Evolutionary conservation across 1,140 invertebrate species (phyloP).

Genomic region (Acromyrmex echinatior): DNA sequence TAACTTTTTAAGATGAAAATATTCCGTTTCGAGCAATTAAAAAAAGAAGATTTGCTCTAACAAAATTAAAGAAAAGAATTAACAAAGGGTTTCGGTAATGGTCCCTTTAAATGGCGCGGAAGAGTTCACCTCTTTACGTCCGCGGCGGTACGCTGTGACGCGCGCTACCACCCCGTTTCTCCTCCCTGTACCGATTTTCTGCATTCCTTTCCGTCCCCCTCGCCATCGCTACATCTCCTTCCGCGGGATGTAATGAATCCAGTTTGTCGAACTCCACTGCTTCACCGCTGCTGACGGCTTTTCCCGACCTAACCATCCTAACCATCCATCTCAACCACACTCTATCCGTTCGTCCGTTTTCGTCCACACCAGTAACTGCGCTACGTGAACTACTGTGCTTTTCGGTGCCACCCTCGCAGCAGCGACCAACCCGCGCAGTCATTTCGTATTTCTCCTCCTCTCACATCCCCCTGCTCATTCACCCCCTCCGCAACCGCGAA

Average conservation of each 20-base stretch:
- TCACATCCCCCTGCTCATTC: not conserved
- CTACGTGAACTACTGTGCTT: constrained; percentile 65
- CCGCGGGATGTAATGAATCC: constrained; percentile 53
- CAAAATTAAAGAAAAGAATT: not conserved
- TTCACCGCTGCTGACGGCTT: not conserved
- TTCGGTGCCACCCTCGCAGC: constrained; percentile 60
- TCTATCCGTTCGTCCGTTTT: not conserved
- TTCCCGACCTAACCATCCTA: constrained; percentile 44
- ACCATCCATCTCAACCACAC: constrained; percentile 14
- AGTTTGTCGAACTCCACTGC: constrained; percentile 62
- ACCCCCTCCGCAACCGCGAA: constrained; percentile 6
- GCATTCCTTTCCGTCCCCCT: not conserved
- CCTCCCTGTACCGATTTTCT: not conserved
- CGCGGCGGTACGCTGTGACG: constrained; percentile 37
- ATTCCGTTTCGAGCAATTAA: not conserved
- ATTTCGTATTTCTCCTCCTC: constrained; percentile 57
- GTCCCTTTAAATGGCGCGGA: not conserved
- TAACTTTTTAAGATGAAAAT: not conserved
- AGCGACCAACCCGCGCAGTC: constrained; percentile 61
- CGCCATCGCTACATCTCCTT: not conserved
- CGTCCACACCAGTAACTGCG: constrained; percentile 31
- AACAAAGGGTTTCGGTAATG: not conserved
- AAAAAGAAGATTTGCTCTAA: not conserved
- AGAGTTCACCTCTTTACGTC: constrained; percentile 35
- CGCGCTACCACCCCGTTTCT: not conserved